Conservation (phyloP, 1,140 invertebrate species). For the Zaprionus vittiger region DNA sequence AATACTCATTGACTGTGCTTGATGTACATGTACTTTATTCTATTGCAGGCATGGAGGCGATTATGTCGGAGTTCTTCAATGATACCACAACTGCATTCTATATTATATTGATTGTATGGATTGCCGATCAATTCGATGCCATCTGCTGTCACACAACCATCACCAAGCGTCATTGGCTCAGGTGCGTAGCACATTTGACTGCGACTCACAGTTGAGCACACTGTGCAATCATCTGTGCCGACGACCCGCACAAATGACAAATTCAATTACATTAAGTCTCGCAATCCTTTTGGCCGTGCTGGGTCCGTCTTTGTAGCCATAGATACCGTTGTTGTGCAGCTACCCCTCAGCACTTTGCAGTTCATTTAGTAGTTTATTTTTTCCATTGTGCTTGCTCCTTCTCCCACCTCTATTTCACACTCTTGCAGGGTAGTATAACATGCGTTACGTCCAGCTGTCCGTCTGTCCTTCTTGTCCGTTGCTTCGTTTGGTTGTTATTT, state of each 20-base stretch:
- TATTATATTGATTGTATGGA: conserved; percentile 99
- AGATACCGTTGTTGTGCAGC: conserved; percentile 17
- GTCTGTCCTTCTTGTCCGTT: background rate
- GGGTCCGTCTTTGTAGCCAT: background rate
- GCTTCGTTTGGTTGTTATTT: conserved; percentile 66
- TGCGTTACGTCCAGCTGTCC: conserved; percentile 14
- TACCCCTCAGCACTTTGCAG: conserved; percentile 67
- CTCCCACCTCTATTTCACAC: conserved; percentile 30
- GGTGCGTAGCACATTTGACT: conserved; percentile 87
- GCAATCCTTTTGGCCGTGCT: conserved; percentile 49
- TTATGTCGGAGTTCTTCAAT: conserved; percentile 99
- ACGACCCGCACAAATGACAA: conserved; percentile 56
- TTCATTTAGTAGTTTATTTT: conserved; percentile 53
- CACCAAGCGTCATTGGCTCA: conserved; percentile 97
- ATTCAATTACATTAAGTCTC: conserved; percentile 77
- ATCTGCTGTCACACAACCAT: conserved; percentile 98
- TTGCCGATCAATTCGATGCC: conserved; percentile 99
- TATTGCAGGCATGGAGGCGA: conserved; percentile 97
- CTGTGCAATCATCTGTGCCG: conserved; percentile 60
- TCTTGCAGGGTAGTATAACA: conserved; percentile 15
- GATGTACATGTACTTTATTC: background rate
- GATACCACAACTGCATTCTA: conserved; percentile 99
- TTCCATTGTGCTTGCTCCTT: conserved; percentile 3
- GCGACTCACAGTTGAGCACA: conserved; percentile 10
- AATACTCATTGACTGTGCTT: background rate